phyloP scores from a whole-genome alignment of 2,888 invertebrate species.

The Plebejus melissa region DNA sequence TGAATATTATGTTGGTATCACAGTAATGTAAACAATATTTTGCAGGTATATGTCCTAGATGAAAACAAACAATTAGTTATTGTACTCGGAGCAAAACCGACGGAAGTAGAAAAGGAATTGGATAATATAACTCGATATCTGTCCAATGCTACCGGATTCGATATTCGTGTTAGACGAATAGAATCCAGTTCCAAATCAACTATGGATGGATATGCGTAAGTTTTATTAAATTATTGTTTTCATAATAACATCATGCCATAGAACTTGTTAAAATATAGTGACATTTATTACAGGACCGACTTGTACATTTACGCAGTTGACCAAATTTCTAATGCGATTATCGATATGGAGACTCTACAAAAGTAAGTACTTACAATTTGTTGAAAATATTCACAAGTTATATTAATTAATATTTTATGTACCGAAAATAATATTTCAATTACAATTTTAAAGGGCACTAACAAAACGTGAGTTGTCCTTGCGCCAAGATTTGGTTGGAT shows the following conservation, averaged over 20 bases:
- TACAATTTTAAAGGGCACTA: slow-evolving; percentile 74
- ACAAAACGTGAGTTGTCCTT: slow-evolving; percentile 80
- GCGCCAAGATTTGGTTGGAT: slow-evolving; percentile 82
- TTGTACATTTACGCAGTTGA: slow-evolving; percentile 92
- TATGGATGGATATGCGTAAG: slow-evolving; percentile 84
- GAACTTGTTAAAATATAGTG: not conserved
- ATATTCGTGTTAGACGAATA: slow-evolving; percentile 87
- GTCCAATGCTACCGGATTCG: slow-evolving; percentile 86
- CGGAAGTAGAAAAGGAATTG: slow-evolving; percentile 85
- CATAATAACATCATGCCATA: not conserved
- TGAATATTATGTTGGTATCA: not conserved
- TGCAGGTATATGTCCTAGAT: slow-evolving; percentile 88
- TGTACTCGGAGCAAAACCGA: slow-evolving; percentile 86
- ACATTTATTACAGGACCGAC: slow-evolving; percentile 82
- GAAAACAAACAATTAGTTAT: slow-evolving; percentile 89
- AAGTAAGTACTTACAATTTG: slow-evolving; percentile 74
- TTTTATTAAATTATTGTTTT: slow-evolving; percentile 37
- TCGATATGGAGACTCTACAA: slow-evolving; percentile 88
- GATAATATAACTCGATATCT: slow-evolving; percentile 84
- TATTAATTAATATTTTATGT: not conserved
- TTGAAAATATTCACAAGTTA: not conserved
- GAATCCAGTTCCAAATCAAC: slow-evolving; percentile 85
- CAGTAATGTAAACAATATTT: slow-evolving; percentile 30
- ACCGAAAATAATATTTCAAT: not conserved
- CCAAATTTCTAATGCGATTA: slow-evolving; percentile 87